Conservation (phyloP, 2,888 invertebrate species). For the Ophion costatus region DNA sequence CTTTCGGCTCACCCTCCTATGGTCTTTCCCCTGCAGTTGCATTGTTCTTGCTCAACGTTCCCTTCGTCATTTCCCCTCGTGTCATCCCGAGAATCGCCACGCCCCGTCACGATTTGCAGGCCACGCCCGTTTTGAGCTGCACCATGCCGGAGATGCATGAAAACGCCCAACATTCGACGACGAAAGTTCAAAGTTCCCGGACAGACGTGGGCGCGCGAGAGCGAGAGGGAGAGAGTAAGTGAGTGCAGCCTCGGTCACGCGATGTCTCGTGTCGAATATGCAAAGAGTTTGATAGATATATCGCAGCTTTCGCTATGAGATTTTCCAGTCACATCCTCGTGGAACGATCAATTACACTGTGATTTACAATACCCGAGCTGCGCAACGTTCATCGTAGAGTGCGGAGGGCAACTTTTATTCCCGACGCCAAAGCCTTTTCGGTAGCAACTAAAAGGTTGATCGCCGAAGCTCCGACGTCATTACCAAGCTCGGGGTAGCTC, state of each 20-base stretch:
- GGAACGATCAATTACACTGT: conserved; percentile 1
- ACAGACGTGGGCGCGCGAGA: background rate
- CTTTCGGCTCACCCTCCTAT: background rate
- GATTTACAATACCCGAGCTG: conserved; percentile 12
- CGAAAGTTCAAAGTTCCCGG: conserved; percentile 44
- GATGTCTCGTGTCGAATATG: conserved; percentile 68
- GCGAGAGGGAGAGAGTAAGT: background rate
- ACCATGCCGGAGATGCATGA: conserved; percentile 49
- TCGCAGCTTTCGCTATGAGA: conserved; percentile 8
- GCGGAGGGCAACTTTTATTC: background rate
- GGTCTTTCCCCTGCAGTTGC: conserved; percentile 40
- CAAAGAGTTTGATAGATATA: conserved; percentile 55
- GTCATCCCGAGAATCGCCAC: conserved; percentile 48
- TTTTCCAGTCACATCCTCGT: conserved; percentile 22
- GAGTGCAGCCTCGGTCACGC: conserved; percentile 66
- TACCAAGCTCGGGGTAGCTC: background rate
- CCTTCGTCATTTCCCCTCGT: conserved; percentile 30
- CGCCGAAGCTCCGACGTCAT: conserved; percentile 25
- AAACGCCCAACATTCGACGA: conserved; percentile 57
- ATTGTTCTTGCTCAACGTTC: conserved; percentile 45
- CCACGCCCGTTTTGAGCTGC: conserved; percentile 62
- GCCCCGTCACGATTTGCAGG: conserved; percentile 59
- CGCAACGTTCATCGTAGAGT: background rate
- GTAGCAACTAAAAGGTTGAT: background rate
- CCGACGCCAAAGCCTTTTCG: background rate